These are phyloP conservation scores for Hyla sarda DNA, from an alignment of 2,113 vertebrate species.

Conservation along the genomic window DNA sequence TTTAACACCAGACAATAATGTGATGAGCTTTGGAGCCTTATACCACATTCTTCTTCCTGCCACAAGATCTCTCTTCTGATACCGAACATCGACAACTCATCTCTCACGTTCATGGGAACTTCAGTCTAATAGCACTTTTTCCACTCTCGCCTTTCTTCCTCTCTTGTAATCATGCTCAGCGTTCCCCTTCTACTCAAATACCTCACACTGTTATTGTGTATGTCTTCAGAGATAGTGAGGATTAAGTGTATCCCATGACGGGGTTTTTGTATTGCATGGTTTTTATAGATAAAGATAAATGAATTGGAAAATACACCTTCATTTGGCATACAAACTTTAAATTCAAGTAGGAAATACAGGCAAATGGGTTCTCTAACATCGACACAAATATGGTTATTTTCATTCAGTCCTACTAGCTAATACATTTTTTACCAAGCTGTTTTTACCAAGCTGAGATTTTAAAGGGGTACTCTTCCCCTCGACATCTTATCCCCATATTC, in stretches of 20 bases:
- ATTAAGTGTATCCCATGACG: not conserved
- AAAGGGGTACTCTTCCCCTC: no score
- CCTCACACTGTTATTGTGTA: not conserved
- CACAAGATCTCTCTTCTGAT: constrained; percentile 54
- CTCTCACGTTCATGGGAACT: constrained; percentile 45
- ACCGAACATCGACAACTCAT: not conserved
- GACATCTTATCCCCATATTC: no score
- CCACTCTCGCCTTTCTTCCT: constrained; percentile 41
- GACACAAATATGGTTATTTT: not conserved
- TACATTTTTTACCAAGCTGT: no score
- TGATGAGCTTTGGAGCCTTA: constrained; percentile 7
- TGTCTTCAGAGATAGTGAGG: not conserved
- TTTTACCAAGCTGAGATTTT: no score
- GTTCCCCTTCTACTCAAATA: not conserved
- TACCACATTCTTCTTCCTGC: constrained; percentile 51
- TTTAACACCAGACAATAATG: no score
- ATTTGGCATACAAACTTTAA: not conserved
- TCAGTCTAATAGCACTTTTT: constrained; percentile 41
- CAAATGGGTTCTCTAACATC: not conserved
- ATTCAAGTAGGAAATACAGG: not conserved
- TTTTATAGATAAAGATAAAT: not conserved
- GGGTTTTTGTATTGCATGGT: not conserved
- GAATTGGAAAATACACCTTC: not conserved
- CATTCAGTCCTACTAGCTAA: not conserved
- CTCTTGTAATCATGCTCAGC: not conserved